phyloP scores from a whole-genome alignment of 2,888 invertebrate species.

The Clepsis dumicolana region DNA sequence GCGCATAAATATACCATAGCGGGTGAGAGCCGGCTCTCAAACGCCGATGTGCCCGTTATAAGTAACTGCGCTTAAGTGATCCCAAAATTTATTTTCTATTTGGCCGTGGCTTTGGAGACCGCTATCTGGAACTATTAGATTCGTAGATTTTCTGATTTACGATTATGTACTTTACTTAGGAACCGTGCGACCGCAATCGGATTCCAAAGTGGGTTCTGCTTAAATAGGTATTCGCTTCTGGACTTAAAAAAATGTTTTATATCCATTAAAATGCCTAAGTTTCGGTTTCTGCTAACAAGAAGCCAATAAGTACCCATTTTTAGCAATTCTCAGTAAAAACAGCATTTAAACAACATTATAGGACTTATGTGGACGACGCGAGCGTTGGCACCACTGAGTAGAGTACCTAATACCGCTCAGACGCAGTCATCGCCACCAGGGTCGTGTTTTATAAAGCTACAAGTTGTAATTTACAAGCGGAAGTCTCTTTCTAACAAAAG shows the following conservation, averaged over 20 bases:
- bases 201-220: neutral
- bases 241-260: neutral
- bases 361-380: neutral
- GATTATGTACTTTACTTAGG: neutral
- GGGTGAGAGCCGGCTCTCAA: slow-evolving; percentile 38
- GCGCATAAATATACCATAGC: slow-evolving; percentile 67
- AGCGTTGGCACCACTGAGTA: too few relatives aligned
- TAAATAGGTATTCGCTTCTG: neutral
- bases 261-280: neutral
- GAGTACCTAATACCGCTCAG: neutral
- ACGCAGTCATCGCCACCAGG: neutral
- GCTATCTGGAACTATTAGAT: neutral
- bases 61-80: slow-evolving; percentile 34
- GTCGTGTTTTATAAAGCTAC: too few relatives aligned
- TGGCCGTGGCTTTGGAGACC: slow-evolving; percentile 18
- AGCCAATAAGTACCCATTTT: neutral
- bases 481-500: too few relatives aligned
- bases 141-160: slow-evolving; percentile 3
- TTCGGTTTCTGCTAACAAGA: neutral
- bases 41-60: slow-evolving; percentile 25
- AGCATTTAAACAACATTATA: slow-evolving; percentile 4
- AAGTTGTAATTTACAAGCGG: too few relatives aligned
- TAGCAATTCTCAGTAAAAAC: neutral
- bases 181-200: neutral
- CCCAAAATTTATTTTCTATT: slow-evolving; percentile 30